phyloP scores from a whole-genome alignment of 2,113 vertebrate species.

The Tachysurus vachellii region DNA sequence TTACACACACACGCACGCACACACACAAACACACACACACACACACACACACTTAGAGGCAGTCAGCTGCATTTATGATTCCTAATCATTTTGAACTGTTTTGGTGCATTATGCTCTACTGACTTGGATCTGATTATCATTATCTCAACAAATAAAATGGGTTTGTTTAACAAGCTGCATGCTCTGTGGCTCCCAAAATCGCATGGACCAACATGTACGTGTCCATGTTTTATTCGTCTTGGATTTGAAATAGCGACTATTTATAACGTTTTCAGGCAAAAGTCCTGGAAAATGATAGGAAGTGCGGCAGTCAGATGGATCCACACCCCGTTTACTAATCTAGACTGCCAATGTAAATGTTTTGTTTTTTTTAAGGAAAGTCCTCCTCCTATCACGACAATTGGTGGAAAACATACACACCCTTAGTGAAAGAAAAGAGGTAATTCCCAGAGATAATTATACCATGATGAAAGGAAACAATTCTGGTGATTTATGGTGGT shows the following conservation, averaged over 20 bases:
- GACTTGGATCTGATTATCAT: neutral
- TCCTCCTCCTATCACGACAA: neutral
- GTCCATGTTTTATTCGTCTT: neutral
- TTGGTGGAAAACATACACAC: conserved; percentile 14
- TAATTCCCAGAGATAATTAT: conserved; percentile 6
- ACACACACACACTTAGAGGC: neutral
- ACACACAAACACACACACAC: neutral
- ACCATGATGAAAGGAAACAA: neutral
- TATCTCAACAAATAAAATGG: neutral
- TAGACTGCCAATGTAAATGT: neutral
- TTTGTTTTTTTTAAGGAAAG: neutral
- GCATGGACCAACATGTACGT: neutral
- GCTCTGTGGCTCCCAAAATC: neutral
- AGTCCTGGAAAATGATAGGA: neutral
- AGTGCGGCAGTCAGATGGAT: neutral
- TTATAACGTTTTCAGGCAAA: neutral
- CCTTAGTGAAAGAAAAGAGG: neutral
- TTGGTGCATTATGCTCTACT: neutral
- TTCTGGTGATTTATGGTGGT: neutral
- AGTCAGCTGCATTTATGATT: neutral
- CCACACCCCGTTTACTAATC: neutral
- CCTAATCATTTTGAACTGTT: neutral
- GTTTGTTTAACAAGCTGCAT: neutral
- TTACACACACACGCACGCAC: neutral
- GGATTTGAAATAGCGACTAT: neutral